Conservation (phyloP, 2,113 vertebrate genomes). For the Paedocypris sp. region DNA sequence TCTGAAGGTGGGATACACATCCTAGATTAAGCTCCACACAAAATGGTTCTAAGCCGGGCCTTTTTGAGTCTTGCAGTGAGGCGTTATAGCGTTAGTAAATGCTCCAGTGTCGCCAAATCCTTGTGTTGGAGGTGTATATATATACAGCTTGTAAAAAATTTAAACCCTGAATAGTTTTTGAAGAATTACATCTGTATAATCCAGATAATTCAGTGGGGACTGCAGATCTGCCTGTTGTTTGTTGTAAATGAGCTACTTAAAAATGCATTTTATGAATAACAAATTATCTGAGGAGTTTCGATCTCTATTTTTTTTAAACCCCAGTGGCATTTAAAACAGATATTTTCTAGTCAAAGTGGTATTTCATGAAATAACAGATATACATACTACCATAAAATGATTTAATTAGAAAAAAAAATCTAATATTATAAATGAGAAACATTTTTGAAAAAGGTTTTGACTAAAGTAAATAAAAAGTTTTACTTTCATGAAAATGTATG, state of each 20-base stretch:
- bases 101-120: no score
- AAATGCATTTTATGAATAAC: constrained; percentile 26
- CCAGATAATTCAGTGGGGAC: constrained; percentile 13
- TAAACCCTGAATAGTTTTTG: constrained; percentile 4
- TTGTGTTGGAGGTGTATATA: constrained; percentile 18
- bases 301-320: constrained; percentile 16
- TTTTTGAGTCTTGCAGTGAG: no score
- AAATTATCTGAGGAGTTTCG: constrained; percentile 17
- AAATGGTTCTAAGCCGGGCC: no score
- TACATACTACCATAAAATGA: no score
- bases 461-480: no score
- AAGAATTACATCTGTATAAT: constrained; percentile 18
- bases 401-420: no score
- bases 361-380: constrained; percentile 3
- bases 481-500: no score
- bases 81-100: no score
- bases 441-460: no score
- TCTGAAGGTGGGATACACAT: no score
- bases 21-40: no score
- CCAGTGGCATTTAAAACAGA: constrained; percentile 9
- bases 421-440: no score
- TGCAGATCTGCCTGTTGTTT: constrained; percentile 5
- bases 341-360: constrained; percentile 15
- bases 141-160: constrained; percentile 18
- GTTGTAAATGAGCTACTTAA: constrained; percentile 24